Percentiles rank a stretch among this genome's conserved stretches.
Conservation (phyloP, 2,113 vertebrate species). For the Crypturellus undulatus region DNA sequence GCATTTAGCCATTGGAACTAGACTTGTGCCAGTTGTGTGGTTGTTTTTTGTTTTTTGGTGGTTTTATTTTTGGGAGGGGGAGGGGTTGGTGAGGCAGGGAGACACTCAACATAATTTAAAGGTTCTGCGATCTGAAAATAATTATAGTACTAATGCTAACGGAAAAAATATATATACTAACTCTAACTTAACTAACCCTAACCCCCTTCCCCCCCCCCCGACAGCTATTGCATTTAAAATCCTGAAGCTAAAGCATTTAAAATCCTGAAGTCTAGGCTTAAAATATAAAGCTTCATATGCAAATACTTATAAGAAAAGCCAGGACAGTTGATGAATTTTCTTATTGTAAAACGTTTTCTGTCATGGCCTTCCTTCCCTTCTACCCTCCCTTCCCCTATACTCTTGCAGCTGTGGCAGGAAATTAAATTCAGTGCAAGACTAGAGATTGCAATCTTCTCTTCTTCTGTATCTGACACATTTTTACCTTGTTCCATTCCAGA, state of each 20-base stretch:
- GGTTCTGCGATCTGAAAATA: neutral
- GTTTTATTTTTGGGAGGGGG: neutral
- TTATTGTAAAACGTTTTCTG: neutral
- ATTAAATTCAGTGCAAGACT: slow-evolving; percentile 57
- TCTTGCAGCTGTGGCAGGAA: slow-evolving; percentile 21
- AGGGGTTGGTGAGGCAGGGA: too few species aligned
- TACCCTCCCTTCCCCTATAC: neutral
- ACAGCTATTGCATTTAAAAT: neutral
- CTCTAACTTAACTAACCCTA: too few species aligned
- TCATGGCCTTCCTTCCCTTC: neutral
- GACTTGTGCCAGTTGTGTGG: neutral
- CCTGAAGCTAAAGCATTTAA: neutral
- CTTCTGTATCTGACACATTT: neutral
- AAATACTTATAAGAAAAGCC: neutral
- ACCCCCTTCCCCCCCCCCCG: too few species aligned
- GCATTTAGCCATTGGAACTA: neutral
- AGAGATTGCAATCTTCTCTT: neutral
- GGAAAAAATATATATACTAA: too few species aligned
- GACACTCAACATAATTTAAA: neutral
- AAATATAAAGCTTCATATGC: neutral
- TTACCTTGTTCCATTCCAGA: neutral
- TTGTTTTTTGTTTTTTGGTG: too few species aligned
- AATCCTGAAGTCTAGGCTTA: neutral
- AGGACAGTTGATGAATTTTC: neutral
- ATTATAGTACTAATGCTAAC: neutral